These are phyloP conservation scores for Phodopus roborovskii DNA, from an alignment of 2,113 vertebrate species.

Conservation along the genomic window DNA sequence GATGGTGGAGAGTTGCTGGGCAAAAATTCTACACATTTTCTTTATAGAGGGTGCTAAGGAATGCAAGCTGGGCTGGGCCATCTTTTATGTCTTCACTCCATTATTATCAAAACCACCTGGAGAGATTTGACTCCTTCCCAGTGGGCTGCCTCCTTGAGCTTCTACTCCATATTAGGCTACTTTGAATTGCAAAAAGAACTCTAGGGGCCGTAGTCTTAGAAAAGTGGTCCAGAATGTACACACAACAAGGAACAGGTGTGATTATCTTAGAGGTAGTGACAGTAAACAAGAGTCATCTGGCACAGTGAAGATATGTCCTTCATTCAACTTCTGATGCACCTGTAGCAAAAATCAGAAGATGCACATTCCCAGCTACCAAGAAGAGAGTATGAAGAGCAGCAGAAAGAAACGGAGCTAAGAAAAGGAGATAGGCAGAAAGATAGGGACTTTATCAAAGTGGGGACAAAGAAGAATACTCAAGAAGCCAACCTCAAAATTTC, in stretches of 20 bases:
- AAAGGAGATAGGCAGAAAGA: not conserved
- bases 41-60: not conserved
- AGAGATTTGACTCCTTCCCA: not conserved
- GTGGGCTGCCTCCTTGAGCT: not conserved
- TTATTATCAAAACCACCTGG: not conserved
- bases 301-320: not conserved
- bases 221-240: not conserved
- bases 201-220: not conserved
- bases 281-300: not conserved
- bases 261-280: not conserved
- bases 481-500: constrained; percentile 37
- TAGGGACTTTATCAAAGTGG: not conserved
- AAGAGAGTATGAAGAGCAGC: not conserved
- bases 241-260: not conserved
- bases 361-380: not conserved
- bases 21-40: not conserved
- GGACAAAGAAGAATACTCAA: not conserved
- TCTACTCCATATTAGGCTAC: not conserved
- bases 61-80: not conserved
- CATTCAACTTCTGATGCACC: not conserved
- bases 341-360: not conserved
- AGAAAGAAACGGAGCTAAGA: constrained; percentile 6
- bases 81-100: not conserved
- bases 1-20: not conserved
- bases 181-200: constrained; percentile 25